These are phyloP conservation scores for Chalcis sispes DNA, from an alignment of 2,888 invertebrate genomes.

Conservation along the genomic window DNA sequence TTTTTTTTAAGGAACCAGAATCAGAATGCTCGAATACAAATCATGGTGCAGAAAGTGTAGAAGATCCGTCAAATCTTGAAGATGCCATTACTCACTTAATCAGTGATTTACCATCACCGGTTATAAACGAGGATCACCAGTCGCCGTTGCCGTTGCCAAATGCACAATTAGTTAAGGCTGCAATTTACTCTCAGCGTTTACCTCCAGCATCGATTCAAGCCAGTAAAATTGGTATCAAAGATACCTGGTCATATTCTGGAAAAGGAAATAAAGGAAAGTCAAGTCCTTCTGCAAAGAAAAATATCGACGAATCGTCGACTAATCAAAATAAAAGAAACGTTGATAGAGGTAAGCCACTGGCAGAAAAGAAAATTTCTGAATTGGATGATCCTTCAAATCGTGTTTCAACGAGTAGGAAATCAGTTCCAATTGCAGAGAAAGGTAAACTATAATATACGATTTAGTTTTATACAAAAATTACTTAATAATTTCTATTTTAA, in stretches of 20 bases:
- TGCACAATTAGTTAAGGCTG: constrained; percentile 70
- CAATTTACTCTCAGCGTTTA: constrained; percentile 69
- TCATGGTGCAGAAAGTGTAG: constrained; percentile 2
- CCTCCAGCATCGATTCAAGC: constrained; percentile 71
- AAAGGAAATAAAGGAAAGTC: constrained; percentile 45
- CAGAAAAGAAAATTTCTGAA: constrained; percentile 55
- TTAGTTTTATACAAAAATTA: too few species aligned
- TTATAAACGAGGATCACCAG: constrained; percentile 67
- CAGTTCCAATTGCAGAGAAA: constrained; percentile 33
- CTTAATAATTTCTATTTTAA: too few species aligned
- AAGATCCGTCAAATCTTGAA: constrained; percentile 78
- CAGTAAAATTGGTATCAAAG: constrained; percentile 68
- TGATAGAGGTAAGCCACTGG: neutral
- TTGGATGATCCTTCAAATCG: constrained; percentile 50
- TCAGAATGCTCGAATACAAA: constrained; percentile 26
- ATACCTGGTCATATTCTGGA: constrained; percentile 43
- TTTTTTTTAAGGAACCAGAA: constrained; percentile 33
- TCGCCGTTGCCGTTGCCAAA: constrained; percentile 66
- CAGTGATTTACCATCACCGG: constrained; percentile 76
- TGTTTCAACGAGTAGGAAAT: neutral
- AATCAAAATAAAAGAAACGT: neutral
- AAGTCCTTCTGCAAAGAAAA: neutral
- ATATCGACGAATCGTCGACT: neutral
- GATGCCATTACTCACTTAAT: constrained; percentile 85
- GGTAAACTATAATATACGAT: constrained; percentile 27